phyloP scores from a whole-genome alignment of 2,113 vertebrate species.

The Neodon shergylaensis region DNA sequence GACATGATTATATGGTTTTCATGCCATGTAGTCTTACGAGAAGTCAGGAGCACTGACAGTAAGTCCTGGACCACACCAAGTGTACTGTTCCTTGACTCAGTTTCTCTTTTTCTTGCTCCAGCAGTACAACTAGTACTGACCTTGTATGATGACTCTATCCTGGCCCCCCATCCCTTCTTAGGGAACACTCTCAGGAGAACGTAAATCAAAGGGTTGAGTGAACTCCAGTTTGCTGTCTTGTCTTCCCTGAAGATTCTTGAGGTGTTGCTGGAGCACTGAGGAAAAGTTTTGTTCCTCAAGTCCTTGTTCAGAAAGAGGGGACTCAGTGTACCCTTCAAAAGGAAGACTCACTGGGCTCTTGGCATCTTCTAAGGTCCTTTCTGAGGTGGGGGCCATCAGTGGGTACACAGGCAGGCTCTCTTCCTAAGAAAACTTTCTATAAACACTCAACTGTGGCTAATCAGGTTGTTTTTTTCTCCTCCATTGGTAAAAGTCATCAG shows the following conservation, averaged over 20 bases:
- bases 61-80: neutral
- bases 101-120: conserved; percentile 44
- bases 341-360: neutral
- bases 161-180: neutral
- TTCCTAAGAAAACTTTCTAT: neutral
- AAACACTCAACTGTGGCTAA: neutral
- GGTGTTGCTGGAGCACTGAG: neutral
- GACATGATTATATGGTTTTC: conserved; percentile 67
- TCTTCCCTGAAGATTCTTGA: neutral
- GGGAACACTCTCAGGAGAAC: neutral
- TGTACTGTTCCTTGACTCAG: conserved; percentile 37
- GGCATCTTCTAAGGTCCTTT: neutral
- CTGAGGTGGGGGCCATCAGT: neutral
- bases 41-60: conserved; percentile 27
- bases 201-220: neutral
- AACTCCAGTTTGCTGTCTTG: neutral
- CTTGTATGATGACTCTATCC: neutral
- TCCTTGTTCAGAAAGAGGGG: neutral
- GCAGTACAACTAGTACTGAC: neutral
- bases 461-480: neutral
- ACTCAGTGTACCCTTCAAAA: neutral
- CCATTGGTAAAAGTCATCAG: neutral
- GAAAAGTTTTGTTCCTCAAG: neutral
- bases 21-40: conserved; percentile 1
- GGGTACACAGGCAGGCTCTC: neutral